A percentile compares a stretch with the other conserved stretches of the same genome.
Evolutionary conservation across 1,140 invertebrate species (phyloP).

Genomic region (Nephila pilipes): DNA sequence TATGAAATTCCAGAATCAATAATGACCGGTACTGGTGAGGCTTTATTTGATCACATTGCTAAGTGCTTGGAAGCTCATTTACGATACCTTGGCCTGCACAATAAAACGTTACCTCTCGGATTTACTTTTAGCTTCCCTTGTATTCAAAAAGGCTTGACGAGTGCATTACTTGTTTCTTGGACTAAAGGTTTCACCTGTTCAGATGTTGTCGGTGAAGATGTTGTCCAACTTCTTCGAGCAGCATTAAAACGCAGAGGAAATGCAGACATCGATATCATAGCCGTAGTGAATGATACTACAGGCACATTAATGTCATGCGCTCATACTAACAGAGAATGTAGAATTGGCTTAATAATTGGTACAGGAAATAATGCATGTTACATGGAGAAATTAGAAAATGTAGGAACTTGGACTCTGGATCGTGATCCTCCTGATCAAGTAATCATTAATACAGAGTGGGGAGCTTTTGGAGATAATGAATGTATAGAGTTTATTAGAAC

Average conservation of each 20-base stretch:
- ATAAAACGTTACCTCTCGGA: constrained; percentile 89
- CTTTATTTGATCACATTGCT: constrained; percentile 99
- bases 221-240: constrained; percentile 89
- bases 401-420: constrained; percentile 81
- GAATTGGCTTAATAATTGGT: constrained; percentile 94
- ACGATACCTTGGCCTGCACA: constrained; percentile 13
- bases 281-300: constrained; percentile 97
- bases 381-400: constrained; percentile 91
- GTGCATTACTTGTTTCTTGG: constrained; percentile 94
- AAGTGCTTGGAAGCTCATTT: constrained; percentile 95
- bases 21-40: constrained; percentile 92
- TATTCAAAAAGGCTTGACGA: constrained; percentile 92
- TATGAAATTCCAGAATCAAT: constrained; percentile 96
- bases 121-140: constrained; percentile 99
- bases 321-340: constrained; percentile 92
- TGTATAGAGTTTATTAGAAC: constrained; percentile 80
- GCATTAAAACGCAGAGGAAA: constrained; percentile 89
- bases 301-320: constrained; percentile 98
- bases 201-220: constrained; percentile 92
- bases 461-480: constrained; percentile 81
- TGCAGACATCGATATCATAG: constrained; percentile 93
- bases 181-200: constrained; percentile 96
- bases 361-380: constrained; percentile 97
- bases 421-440: constrained; percentile 79
- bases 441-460: constrained; percentile 81